Conservation (phyloP, 35 echinoderm and acorn worm genomes). For the Apostichopus californicus region DNA sequence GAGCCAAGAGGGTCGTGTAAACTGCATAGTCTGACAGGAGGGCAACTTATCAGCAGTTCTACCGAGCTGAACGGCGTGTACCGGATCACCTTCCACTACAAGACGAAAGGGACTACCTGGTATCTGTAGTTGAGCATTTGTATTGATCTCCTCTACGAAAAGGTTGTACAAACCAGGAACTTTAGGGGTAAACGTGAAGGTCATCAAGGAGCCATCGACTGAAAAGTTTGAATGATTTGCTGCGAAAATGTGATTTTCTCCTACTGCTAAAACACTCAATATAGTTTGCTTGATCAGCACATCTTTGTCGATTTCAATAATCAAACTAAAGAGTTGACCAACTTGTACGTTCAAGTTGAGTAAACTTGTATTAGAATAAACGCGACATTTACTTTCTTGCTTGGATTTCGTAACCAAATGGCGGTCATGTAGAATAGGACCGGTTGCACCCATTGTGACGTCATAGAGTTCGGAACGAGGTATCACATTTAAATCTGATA, state of each 20-base stretch:
- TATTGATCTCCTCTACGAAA: background rate
- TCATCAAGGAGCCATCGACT: background rate
- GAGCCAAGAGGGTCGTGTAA: background rate
- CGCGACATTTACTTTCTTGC: background rate
- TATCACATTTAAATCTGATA: too few species aligned
- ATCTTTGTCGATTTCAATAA: background rate
- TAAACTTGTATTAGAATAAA: background rate
- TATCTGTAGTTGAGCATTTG: background rate
- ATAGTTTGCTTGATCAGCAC: background rate
- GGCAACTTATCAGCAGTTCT: background rate
- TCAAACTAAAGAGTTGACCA: background rate
- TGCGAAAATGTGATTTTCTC: background rate
- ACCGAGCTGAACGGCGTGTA: background rate
- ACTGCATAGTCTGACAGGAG: background rate
- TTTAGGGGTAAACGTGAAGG: background rate
- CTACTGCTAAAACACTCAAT: slow-evolving; percentile 6
- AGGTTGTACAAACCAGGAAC: background rate
- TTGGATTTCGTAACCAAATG: too few species aligned
- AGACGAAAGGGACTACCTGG: slow-evolving; percentile 15
- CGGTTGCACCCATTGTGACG: too few species aligned
- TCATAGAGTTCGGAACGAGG: too few species aligned
- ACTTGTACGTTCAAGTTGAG: background rate
- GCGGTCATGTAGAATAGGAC: too few species aligned
- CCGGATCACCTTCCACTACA: background rate
- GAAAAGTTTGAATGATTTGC: background rate